Evolutionary conservation across 2,888 invertebrate genomes (phyloP).

Genomic region (Protonemura montana): DNA sequence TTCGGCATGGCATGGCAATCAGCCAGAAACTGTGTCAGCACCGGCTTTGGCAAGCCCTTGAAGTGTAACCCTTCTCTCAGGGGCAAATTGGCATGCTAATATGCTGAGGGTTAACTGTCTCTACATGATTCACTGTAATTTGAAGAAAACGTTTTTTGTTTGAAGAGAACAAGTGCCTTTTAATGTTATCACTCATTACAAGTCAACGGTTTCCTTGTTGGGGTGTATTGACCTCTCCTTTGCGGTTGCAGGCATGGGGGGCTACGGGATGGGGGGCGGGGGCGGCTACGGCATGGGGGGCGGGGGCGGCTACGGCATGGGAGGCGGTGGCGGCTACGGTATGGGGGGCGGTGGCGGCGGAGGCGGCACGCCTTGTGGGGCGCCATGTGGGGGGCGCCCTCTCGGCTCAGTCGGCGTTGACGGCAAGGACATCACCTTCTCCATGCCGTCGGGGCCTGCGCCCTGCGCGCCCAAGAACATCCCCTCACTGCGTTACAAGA

Average conservation of each 20-base stretch:
- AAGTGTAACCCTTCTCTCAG: too few relatives aligned
- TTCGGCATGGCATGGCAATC: too few relatives aligned
- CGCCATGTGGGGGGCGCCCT: neutral
- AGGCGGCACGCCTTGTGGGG: neutral
- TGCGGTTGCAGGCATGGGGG: neutral
- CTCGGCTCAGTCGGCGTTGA: slow-evolving; percentile 20
- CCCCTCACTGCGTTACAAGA: slow-evolving; percentile 33
- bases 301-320: neutral
- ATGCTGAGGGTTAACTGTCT: too few relatives aligned
- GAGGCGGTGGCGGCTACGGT: neutral
- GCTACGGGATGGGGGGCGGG: neutral
- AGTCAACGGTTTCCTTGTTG: too few relatives aligned
- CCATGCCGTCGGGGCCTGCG: slow-evolving; percentile 19
- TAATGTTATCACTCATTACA: too few relatives aligned
- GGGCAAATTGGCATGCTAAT: too few relatives aligned
- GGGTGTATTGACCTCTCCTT: too few relatives aligned
- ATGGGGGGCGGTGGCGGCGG: neutral
- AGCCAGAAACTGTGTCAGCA: too few relatives aligned
- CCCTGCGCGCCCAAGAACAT: neutral
- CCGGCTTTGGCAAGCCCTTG: too few relatives aligned
- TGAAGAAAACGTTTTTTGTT: too few relatives aligned
- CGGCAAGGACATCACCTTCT: slow-evolving; percentile 12
- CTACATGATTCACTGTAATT: too few relatives aligned
- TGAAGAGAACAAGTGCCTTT: too few relatives aligned
- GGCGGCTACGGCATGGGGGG: slow-evolving; percentile 5